Conservation (phyloP, 2,888 invertebrate species). For the Myopa testacea region DNA sequence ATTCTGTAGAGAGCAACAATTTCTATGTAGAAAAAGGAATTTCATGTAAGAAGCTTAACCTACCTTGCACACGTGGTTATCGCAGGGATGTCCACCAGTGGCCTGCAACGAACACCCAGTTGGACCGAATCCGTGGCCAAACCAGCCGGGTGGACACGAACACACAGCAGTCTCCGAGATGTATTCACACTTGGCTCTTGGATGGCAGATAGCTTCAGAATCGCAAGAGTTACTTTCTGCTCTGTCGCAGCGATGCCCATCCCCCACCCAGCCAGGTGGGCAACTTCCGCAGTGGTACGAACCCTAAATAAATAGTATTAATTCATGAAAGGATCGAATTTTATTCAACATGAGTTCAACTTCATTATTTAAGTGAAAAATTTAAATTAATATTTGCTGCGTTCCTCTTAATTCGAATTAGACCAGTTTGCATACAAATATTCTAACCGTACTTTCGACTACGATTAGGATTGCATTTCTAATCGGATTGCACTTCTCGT, state of each 20-base stretch:
- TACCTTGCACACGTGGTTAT: slow-evolving; percentile 71
- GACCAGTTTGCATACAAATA: no score
- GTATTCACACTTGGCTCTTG: slow-evolving; percentile 82
- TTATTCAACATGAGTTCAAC: no score
- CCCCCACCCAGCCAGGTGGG: slow-evolving; percentile 88
- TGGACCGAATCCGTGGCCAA: slow-evolving; percentile 84
- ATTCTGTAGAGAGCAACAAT: slow-evolving; percentile 69
- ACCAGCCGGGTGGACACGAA: slow-evolving; percentile 81
- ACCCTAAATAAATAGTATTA: slow-evolving; percentile 71
- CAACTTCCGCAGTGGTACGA: slow-evolving; percentile 88
- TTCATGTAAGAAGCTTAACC: background rate
- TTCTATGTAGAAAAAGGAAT: slow-evolving; percentile 46
- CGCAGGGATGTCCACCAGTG: slow-evolving; percentile 68
- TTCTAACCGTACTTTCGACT: no score
- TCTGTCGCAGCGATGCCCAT: slow-evolving; percentile 78
- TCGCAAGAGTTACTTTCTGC: slow-evolving; percentile 57
- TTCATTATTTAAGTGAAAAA: no score
- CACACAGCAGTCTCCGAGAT: slow-evolving; percentile 77
- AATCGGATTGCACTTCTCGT: no score
- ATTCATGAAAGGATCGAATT: no score
- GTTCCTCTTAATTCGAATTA: no score
- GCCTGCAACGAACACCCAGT: slow-evolving; percentile 75
- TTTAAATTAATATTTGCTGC: no score
- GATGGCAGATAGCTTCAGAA: slow-evolving; percentile 77
- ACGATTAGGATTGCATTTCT: no score